A percentile compares a stretch with the other conserved stretches of the same genome.
Evolutionary conservation across 2,797 vertebrate species (phyloP).

Genomic region (Scolopax rusticola): DNA sequence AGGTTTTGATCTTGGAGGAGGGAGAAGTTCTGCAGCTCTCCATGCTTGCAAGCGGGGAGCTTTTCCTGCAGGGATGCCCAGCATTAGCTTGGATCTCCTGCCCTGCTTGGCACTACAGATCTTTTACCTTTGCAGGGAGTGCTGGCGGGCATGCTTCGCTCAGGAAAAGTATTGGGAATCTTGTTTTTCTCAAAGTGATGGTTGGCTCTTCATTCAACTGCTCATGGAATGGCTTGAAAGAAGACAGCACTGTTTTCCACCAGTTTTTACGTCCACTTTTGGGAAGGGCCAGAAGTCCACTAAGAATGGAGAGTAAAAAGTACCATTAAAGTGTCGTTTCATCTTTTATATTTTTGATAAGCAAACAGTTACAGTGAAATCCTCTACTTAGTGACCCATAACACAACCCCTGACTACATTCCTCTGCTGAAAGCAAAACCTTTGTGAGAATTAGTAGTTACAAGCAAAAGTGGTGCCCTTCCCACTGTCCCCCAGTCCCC

Average conservation of each 20-base stretch:
- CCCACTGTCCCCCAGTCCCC: fast-evolving
- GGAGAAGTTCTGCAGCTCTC: background rate
- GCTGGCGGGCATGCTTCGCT: fast-evolving
- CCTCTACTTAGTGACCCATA: background rate
- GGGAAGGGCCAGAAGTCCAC: background rate
- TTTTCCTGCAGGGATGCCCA: background rate
- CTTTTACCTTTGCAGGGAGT: background rate
- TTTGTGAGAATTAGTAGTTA: fast-evolving
- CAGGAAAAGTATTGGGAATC: background rate
- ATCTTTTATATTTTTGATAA: background rate
- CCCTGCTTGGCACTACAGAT: background rate
- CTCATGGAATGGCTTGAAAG: background rate
- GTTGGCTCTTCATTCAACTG: background rate
- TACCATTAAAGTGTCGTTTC: background rate
- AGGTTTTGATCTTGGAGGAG: background rate
- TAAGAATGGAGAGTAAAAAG: background rate
- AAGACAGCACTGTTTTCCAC: fast-evolving
- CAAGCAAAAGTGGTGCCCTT: background rate
- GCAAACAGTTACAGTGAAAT: background rate
- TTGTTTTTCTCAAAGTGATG: background rate
- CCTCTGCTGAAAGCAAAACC: background rate
- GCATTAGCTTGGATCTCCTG: background rate
- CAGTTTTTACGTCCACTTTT: background rate
- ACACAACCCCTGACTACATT: background rate
- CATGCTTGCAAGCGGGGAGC: fast-evolving